These are phyloP conservation scores for Drosophila trapezifrons DNA, from an alignment of 1,140 invertebrate genomes.

Conservation along the genomic window DNA sequence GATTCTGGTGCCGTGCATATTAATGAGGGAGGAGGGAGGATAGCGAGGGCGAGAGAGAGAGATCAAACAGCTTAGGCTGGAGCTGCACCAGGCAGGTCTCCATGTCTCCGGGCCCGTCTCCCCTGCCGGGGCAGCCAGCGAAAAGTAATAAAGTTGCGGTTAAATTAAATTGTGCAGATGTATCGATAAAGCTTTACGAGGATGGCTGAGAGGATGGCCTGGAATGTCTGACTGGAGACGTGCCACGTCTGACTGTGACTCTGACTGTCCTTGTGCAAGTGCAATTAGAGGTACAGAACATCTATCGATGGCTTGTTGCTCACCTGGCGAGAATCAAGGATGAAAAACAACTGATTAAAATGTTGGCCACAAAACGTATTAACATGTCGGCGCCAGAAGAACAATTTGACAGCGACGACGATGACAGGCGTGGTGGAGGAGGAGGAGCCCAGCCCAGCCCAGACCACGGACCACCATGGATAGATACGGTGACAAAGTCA, in stretches of 20 bases:
- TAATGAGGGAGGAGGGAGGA: constrained; percentile 69
- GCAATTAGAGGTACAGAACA: constrained; percentile 4
- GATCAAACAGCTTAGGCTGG: constrained; percentile 53
- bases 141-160: constrained; percentile 81
- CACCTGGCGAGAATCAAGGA: neutral
- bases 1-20: constrained; percentile 74
- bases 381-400: constrained; percentile 73
- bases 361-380: constrained; percentile 77
- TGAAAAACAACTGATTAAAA: constrained; percentile 66
- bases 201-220: neutral
- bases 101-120: no score
- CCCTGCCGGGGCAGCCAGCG: constrained; percentile 13
- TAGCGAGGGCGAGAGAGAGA: constrained; percentile 3
- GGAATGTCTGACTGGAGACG: neutral
- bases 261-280: constrained; percentile 8
- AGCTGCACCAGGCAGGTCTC: neutral
- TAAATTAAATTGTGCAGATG: constrained; percentile 80
- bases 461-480: constrained; percentile 8
- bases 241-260: neutral
- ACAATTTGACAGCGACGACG: constrained; percentile 23
- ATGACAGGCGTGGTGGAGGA: neutral
- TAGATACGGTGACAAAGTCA: constrained; percentile 33
- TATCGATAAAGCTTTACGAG: constrained; percentile 75
- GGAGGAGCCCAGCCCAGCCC: no score
- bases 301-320: constrained; percentile 6